Evolutionary conservation across 2,113 vertebrate species (phyloP).

Genomic region (Barbus barbus): DNA sequence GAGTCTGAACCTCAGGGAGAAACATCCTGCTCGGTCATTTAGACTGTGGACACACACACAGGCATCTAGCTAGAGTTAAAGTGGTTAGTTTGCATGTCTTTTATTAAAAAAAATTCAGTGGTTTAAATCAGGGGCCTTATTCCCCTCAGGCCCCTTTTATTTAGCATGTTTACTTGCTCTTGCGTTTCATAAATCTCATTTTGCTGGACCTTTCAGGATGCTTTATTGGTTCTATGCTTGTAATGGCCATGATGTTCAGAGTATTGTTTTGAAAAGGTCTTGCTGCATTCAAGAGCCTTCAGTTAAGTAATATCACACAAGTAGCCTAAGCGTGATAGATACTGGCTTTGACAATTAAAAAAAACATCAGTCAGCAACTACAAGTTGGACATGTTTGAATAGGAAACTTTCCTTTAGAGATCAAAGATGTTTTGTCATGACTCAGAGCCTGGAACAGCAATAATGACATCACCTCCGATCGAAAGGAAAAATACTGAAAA

Average conservation of each 20-base stretch:
- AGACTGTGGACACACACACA: neutral
- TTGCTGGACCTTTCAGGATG: neutral
- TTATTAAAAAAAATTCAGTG: neutral
- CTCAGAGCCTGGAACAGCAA: neutral
- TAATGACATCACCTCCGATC: neutral
- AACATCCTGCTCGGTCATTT: constrained; percentile 1
- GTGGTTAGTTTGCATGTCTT: neutral
- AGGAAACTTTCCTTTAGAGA: neutral
- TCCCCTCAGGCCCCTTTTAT: neutral
- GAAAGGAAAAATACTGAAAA: constrained; percentile 10
- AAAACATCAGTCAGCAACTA: neutral
- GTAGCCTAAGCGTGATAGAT: neutral
- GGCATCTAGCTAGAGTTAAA: constrained; percentile 5
- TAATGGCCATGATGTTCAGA: neutral
- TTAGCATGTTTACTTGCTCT: neutral
- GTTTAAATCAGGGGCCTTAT: neutral
- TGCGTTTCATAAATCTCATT: neutral
- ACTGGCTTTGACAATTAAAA: neutral
- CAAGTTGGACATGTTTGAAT: neutral
- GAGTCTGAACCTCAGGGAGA: constrained; percentile 21
- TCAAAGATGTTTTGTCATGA: neutral
- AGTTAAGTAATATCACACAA: no score
- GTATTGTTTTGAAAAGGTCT: neutral
- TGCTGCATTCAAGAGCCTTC: neutral
- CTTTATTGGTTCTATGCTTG: neutral